Conservation (phyloP, 2,113 vertebrate species). For the Hippocampus comes region DNA sequence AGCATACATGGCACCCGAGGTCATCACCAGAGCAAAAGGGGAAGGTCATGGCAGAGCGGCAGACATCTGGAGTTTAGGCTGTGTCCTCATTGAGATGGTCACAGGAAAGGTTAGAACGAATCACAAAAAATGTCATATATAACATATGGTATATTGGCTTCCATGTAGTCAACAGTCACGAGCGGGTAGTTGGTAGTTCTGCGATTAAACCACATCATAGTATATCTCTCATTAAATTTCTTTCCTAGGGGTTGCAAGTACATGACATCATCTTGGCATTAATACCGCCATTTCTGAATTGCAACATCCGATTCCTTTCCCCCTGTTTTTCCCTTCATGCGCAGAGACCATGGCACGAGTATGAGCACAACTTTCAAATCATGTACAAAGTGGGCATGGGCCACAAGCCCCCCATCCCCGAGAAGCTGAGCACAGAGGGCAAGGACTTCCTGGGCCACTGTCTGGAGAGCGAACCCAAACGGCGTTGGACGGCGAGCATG, state of each 20-base stretch:
- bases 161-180: not conserved
- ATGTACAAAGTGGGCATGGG: constrained; percentile 99
- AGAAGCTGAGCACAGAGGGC: constrained; percentile 93
- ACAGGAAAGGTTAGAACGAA: constrained; percentile 86
- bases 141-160: not conserved
- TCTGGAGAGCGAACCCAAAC: constrained; percentile 94
- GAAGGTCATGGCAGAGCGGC: constrained; percentile 96
- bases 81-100: constrained; percentile 98
- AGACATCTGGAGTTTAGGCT: constrained; percentile 97
- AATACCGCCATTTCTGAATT: not conserved
- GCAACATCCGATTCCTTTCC: no score
- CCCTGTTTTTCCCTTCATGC: constrained; percentile 14
- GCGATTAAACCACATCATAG: no score
- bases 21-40: constrained; percentile 96
- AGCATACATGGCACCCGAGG: constrained; percentile 99
- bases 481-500: constrained; percentile 93
- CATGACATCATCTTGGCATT: not conserved
- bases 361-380: constrained; percentile 99
- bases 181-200: not conserved
- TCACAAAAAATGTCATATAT: no score
- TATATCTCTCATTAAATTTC: no score
- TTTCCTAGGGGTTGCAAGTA: no score
- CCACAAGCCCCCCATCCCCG: constrained; percentile 94
- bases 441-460: constrained; percentile 95
- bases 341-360: constrained; percentile 97